Percentiles rank a stretch among this genome's conserved stretches.
Conservation (phyloP, 2,888 invertebrate genomes). For the Trichogramma evanescens region DNA sequence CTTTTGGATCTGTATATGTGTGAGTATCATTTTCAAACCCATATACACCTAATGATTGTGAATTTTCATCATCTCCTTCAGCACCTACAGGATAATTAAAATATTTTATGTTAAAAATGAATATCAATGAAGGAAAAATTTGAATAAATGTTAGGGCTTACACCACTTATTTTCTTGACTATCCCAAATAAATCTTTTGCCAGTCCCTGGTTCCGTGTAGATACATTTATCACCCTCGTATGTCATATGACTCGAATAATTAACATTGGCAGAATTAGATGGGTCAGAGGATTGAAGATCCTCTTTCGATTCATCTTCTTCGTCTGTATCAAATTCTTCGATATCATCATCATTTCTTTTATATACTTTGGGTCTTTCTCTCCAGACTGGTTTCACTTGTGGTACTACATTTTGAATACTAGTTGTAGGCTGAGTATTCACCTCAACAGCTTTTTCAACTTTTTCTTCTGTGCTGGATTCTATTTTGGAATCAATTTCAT, state of each 20-base stretch:
- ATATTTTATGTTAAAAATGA: not conserved
- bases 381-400: not conserved
- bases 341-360: constrained; percentile 22
- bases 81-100: constrained; percentile 12
- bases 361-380: constrained; percentile 15
- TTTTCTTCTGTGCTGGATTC: not conserved
- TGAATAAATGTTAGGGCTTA: constrained; percentile 14
- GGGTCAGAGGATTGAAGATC: constrained; percentile 1
- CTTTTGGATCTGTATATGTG: constrained; percentile 70
- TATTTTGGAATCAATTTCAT: not conserved
- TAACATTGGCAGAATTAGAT: not conserved
- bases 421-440: too few species aligned
- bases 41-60: constrained; percentile 47
- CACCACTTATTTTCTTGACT: constrained; percentile 43
- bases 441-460: not conserved
- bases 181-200: constrained; percentile 63
- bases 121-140: not conserved
- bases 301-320: constrained; percentile 19
- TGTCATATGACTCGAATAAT: constrained; percentile 55
- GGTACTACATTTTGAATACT: not conserved
- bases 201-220: constrained; percentile 67
- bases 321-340: constrained; percentile 34
- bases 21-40: constrained; percentile 72
- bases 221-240: constrained; percentile 66
- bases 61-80: constrained; percentile 23